Evolutionary conservation across 1,140 invertebrate genomes (phyloP).

Genomic region (Drosophila mojavensis): DNA sequence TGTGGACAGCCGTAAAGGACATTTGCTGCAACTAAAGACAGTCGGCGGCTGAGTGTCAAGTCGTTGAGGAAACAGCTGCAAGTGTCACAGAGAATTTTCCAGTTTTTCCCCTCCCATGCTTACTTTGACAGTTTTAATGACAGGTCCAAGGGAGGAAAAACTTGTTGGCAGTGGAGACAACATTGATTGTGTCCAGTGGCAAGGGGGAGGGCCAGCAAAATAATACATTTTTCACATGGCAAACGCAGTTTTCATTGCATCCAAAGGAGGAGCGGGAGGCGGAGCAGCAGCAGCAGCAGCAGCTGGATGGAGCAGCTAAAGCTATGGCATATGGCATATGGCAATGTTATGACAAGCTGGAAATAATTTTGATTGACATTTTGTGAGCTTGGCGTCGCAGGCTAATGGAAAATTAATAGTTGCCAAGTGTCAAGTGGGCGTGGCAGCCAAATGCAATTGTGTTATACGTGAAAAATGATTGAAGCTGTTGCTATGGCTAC

Average conservation of each 20-base stretch:
- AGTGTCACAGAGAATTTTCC: slow-evolving; percentile 56
- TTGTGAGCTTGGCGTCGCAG: slow-evolving; percentile 22
- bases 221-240: slow-evolving; percentile 49
- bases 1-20: slow-evolving; percentile 9
- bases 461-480: slow-evolving; percentile 33
- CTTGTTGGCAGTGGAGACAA: slow-evolving; percentile 23
- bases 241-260: slow-evolving; percentile 43
- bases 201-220: not conserved
- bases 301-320: not conserved
- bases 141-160: slow-evolving; percentile 7
- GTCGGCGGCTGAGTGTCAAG: slow-evolving; percentile 14
- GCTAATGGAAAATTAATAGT: slow-evolving; percentile 63
- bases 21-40: slow-evolving; percentile 33
- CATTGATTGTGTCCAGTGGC: slow-evolving; percentile 24
- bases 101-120: slow-evolving; percentile 8
- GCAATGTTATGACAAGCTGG: slow-evolving; percentile 55
- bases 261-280: not conserved
- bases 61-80: slow-evolving; percentile 51
- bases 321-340: slow-evolving; percentile 6
- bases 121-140: slow-evolving; percentile 57
- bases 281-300: not conserved
- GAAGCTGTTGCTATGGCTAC: slow-evolving; percentile 4
- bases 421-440: slow-evolving; percentile 7
- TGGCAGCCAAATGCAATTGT: slow-evolving; percentile 15
- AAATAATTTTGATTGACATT: slow-evolving; percentile 58